phyloP scores from a whole-genome alignment of 2,888 invertebrate genomes.

The Anthrax anthrax region DNA sequence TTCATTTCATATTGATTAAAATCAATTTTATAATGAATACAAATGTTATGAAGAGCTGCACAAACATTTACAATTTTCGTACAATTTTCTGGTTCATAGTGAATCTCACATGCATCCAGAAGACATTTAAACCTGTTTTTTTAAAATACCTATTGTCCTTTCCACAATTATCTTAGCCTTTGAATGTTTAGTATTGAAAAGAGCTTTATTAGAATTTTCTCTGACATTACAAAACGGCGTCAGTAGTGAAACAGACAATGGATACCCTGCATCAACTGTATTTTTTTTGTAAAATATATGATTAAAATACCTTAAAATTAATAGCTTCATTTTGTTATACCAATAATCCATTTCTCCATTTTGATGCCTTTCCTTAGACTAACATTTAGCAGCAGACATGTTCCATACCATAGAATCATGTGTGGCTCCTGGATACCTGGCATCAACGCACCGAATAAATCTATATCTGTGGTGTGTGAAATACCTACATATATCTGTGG shows the following conservation, averaged over 20 bases:
- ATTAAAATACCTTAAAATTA: background rate
- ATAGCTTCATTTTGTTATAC: no score
- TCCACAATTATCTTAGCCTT: background rate
- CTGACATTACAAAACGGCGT: background rate
- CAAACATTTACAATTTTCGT: slow-evolving; percentile 1
- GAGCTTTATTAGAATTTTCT: background rate
- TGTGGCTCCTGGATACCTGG: no score
- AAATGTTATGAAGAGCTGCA: background rate
- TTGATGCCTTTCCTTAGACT: no score
- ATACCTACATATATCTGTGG: no score
- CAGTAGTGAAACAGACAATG: background rate
- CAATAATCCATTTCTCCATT: no score
- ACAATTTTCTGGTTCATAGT: background rate
- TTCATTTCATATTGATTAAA: no score
- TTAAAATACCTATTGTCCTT: slow-evolving; percentile 1
- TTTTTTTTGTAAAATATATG: no score
- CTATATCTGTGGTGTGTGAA: no score
- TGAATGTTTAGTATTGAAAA: background rate
- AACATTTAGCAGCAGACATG: no score
- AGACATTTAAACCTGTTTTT: slow-evolving; percentile 1
- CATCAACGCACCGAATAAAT: no score
- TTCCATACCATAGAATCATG: no score
- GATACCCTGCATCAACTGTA: slow-evolving; percentile 1
- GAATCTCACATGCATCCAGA: background rate
- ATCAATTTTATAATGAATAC: no score